phyloP scores from a whole-genome alignment of 2,113 vertebrate genomes.

The Colossoma macropomum region DNA sequence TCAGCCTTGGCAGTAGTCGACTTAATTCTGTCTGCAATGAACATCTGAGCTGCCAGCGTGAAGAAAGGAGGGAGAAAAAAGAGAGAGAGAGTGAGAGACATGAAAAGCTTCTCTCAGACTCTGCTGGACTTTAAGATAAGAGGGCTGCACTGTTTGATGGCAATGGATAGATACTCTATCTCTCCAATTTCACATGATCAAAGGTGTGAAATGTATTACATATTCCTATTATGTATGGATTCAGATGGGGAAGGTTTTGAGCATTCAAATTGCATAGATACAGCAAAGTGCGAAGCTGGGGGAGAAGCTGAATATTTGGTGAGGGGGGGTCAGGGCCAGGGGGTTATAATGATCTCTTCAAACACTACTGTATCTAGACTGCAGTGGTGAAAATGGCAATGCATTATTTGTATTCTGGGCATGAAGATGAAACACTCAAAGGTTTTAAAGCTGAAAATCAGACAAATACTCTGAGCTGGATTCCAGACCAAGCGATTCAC shows the following conservation, averaged over 20 bases:
- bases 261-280: conserved; percentile 45
- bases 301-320: not conserved
- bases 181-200: conserved; percentile 55
- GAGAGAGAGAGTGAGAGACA: conserved; percentile 21
- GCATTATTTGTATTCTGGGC: conserved; percentile 45
- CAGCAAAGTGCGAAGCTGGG: conserved; percentile 1
- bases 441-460: conserved; percentile 34
- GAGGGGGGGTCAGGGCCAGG: not conserved
- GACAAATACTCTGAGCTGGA: conserved; percentile 16
- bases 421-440: conserved; percentile 17
- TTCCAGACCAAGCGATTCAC: conserved; percentile 11
- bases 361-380: conserved; percentile 41
- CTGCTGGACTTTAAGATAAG: conserved; percentile 52
- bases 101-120: conserved; percentile 51
- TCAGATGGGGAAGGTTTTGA: conserved; percentile 43
- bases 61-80: conserved; percentile 9
- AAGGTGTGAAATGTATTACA: conserved; percentile 57
- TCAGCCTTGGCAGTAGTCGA: conserved; percentile 26
- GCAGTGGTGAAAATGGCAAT: conserved; percentile 38
- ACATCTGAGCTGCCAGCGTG: conserved; percentile 35
- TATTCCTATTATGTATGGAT: conserved; percentile 51
- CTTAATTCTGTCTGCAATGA: not conserved
- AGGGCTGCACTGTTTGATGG: conserved; percentile 53
- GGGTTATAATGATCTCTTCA: conserved; percentile 54
- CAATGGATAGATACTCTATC: conserved; percentile 54